phyloP scores from a whole-genome alignment of 2,797 vertebrate genomes.

The Lates japonicus region DNA sequence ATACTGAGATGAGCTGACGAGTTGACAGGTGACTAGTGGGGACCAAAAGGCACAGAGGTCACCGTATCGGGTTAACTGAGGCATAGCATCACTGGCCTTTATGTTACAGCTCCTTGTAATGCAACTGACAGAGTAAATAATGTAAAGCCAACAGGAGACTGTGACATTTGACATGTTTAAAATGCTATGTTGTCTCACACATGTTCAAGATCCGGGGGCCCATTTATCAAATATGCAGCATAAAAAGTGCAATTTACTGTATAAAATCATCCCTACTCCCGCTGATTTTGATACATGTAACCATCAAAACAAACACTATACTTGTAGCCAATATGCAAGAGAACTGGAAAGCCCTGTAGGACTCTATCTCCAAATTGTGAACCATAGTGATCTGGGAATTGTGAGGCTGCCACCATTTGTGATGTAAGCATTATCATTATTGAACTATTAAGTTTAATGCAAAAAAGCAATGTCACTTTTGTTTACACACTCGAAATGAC shows the following conservation, averaged over 20 bases:
- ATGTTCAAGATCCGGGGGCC: neutral
- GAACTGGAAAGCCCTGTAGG: neutral
- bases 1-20: neutral
- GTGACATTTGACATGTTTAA: neutral
- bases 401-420: neutral
- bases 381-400: neutral
- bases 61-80: constrained; percentile 31
- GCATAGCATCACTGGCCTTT: constrained; percentile 15
- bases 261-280: neutral
- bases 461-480: neutral
- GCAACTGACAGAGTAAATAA: constrained; percentile 32
- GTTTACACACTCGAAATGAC: neutral
- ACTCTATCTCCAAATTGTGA: neutral
- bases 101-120: constrained; percentile 33
- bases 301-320: neutral
- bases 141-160: constrained; percentile 8
- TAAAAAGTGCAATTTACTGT: neutral
- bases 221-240: neutral
- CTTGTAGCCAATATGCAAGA: neutral
- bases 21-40: neutral
- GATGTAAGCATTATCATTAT: neutral
- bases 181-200: neutral
- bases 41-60: constrained; percentile 20
- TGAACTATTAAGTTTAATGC: neutral
- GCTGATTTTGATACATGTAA: neutral